phyloP scores from a whole-genome alignment of 2,113 vertebrate genomes.

The Notechis scutatus region DNA sequence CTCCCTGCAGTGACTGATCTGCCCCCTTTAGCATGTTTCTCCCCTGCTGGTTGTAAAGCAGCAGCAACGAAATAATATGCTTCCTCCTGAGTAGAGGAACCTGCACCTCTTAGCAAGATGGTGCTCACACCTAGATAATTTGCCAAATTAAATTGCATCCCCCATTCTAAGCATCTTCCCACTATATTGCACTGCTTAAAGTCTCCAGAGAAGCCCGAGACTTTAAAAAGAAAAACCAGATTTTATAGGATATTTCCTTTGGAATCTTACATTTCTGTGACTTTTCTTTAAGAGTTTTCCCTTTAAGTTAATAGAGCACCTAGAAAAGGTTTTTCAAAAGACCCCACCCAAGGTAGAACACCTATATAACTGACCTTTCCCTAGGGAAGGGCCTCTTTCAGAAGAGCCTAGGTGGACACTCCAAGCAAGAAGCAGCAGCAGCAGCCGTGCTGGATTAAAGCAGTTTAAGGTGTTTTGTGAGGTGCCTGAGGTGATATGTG shows the following conservation, averaged over 20 bases:
- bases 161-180: neutral
- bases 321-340: neutral
- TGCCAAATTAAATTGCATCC: neutral
- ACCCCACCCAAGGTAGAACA: neutral
- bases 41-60: neutral
- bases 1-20: neutral
- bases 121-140: neutral
- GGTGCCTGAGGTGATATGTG: neutral
- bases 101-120: neutral
- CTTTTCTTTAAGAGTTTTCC: neutral
- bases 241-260: neutral
- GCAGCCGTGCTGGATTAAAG: neutral
- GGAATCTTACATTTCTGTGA: neutral
- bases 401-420: neutral
- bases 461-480: neutral
- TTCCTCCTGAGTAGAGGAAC: neutral
- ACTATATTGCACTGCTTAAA: neutral
- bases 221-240: neutral
- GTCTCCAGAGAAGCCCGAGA: neutral
- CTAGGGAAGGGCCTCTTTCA: neutral
- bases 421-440: neutral
- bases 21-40: neutral
- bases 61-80: neutral
- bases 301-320: neutral
- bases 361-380: neutral